Evolutionary conservation across 2,797 vertebrate genomes (phyloP), one percentile per base, ranked within the genome.

Genomic region (Carapus acus): DNA sequence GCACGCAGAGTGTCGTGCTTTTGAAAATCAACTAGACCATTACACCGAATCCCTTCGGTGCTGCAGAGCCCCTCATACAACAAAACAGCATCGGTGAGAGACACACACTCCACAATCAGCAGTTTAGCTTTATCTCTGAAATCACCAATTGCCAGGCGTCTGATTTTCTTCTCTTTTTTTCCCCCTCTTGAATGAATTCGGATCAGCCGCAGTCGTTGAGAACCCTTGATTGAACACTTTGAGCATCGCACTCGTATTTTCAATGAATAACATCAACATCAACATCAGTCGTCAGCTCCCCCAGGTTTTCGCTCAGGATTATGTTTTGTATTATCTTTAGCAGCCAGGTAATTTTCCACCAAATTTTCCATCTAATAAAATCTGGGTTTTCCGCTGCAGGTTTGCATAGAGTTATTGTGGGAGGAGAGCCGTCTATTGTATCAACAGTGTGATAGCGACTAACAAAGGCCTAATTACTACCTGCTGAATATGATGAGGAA

Each of bases 401-500:
- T 62, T 56, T 43, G 50, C 21, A 2, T 59, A 71, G 71, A 85
- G 85, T 77, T 83, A 84, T 79, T 81, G 76, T 68, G 80, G 79
- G 49, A 80, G 66, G 62, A 86, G 84, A 81, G 83, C 65, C 48
- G 67, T 74, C 71, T 85, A 83, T 85, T 87, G 84, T 83, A 79
- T 81, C 82, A 84, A 85, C 82, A 86, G 74, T 72, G 73, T 82
- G 80, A 85, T 84, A 78, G 73, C 38, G 42, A 63, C 68, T 77
- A 80, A 87, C 80, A 87, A 86, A 83, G 83, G 76, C 64, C 73
- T 86, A 83, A 86, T 87, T 88, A 87, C 84, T 81, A 86, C 83
- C 86, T 87, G 86, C 81, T 81, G 78, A 74, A 87, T 83, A 67
- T 78, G 84, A 82, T 83, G 84, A 84, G 74, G 73, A 80, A 77